Evolutionary conservation across 92 coral and sea anemone species (phyloP), one percentile per base, ranked within the genome.

Genomic region (Zoanthus solanderi): DNA sequence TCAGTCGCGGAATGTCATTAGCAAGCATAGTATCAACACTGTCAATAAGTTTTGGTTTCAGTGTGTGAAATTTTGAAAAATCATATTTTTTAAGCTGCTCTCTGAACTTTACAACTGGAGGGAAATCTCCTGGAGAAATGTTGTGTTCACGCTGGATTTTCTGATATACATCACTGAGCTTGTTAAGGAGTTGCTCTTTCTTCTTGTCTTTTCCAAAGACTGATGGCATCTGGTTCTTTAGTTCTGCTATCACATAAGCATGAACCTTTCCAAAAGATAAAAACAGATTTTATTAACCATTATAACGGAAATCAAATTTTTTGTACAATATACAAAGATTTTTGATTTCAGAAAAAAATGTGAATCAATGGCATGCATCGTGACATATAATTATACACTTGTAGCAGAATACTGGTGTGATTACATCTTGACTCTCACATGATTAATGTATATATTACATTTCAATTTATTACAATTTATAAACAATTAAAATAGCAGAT

Each of bases 131-230:
- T 0, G 99, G 98, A 9, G 99, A 97, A 68, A 97, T 97, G 85
- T 86, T 97, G 80, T 97, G 99, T 76, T 97, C 99, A 37, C 90
- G 85, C 86, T 97, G 99, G 84, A 97, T 95, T 90, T 97, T 97
- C 81, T 89, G 90, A 91, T 93, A 97, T 5, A 95, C 95, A 48
- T 97, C 99, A 29, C 92, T 83, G 45, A 97, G 94, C 63, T 95
- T 95, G 86, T 88, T 91, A 23, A 97, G 90, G 6, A 97, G 93
- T 71, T 97, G 97, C 53, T 97, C 99, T 90, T 95, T 97, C 79
- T 97, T 97, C 88, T 97, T 97, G 8, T 97, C 99, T 83, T 97
- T 97, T 68, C 99, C 99, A 90, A 97, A 97, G 65, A 97, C 92
- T 18, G 99, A 91, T n/a, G 98, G 99, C 99, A 97, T 95, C 85